Evolutionary conservation across 2,797 vertebrate species (phyloP), one percentile per base, ranked within the genome.

Genomic region (Darevskia mixta): DNA sequence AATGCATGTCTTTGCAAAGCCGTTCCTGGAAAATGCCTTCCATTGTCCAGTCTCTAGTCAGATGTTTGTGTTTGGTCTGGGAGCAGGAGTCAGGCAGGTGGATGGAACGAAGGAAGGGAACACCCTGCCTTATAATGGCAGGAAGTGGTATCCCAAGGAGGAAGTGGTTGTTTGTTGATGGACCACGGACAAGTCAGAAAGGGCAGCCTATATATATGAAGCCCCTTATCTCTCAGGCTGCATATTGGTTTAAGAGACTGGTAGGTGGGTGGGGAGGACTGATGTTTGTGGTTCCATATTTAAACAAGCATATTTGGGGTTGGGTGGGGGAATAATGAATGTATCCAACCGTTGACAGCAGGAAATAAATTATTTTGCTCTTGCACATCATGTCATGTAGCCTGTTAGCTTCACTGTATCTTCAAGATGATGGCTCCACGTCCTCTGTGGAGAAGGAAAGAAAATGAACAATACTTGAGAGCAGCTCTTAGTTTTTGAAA

Each of bases 191-290:
- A 15, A 69, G 32, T 25, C 29, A 32, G 10, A 3, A 6, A 0
- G 1, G 27, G 35, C 13, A 10, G 38, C 61, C 29, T 1, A 3
- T 1, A 1, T 1, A 1, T 0, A 4, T n/a, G 4, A 11, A 7
- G 32, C 29, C 35, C 25, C 0, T 38, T 43, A 27, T 41, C 32
- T 0, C 0, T 45, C 77, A 27, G 72, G 71, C 15, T 0, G 0
- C 0, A 13, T 15, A 45, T 82, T 86, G 83, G 72, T 1, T 0
- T 0, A 55, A 2, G 0, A 20, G 38, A 67, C 73, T 83, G 58
- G 80, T 49, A 23, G 32, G 66, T 83, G 38, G 27, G 32, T 6
- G 0, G 1, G 13, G 4, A 11, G 0, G 79, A 85, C 2, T 27
- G 1, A 0, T 20, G 76, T 32, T 32, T 45, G 13, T 27, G 8